Base-by-base conservation (phyloP, 1,140 invertebrate genomes). In the Eriocheir sinensis region DNA sequence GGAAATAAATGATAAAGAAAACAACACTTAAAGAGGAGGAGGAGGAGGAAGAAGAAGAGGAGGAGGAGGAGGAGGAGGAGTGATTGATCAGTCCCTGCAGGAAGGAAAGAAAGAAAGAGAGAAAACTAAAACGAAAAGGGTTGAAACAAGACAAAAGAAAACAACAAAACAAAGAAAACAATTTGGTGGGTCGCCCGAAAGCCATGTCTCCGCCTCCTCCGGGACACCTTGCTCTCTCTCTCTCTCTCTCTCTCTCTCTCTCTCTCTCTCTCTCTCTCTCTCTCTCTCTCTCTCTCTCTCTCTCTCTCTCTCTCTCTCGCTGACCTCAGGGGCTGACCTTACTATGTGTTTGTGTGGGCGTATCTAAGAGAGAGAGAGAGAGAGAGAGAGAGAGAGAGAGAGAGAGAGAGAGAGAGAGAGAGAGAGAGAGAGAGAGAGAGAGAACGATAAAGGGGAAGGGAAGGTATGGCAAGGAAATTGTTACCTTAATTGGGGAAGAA, bases 261-360 rank as follows among this genome's bases (percentile, higher is more conserved):
- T 72, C 27, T 72, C 38, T 85, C 81, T 85, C 81, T 85, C 38
- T 41, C 81, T 85, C 81, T 85, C 38, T 41, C 81, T 41, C 38
- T 85, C 81, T 85, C 81, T 85, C 81, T 41, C 81, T 72, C 60
- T 72, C 60, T 72, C 38, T 85, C 81, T 41, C 38, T 41, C 81
- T 85, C 81, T 41, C 81, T 85, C 81, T 85, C 81, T 41, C 88
- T n/a, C 34, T 40, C 44, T 88, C 38, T 88, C 27, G n/a, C n/a
- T n/a, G n/a, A n/a, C n/a, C n/a, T n/a, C n/a, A n/a, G n/a, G n/a
- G n/a, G n/a, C n/a, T n/a, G n/a, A n/a, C n/a, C n/a, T n/a, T n/a
- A n/a, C n/a, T n/a, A n/a, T n/a, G n/a, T n/a, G n/a, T n/a, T n/a
- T n/a, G n/a, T n/a, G n/a, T n/a, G n/a, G n/a, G n/a, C n/a, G n/a